phyloP scores from a whole-genome alignment of 2,888 invertebrate species.

The Pseudoips prasinana region DNA sequence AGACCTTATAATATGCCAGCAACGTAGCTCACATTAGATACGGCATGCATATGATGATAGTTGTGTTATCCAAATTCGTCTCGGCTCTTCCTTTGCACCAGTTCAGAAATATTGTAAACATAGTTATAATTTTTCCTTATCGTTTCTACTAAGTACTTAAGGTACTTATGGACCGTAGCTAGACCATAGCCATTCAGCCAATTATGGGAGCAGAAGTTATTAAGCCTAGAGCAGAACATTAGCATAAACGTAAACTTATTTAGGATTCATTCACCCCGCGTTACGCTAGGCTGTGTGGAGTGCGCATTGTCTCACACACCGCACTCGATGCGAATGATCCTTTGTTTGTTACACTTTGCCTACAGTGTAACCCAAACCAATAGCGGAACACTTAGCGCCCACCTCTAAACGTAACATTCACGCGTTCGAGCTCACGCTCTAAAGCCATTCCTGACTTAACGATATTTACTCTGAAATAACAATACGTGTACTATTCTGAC shows the following conservation, averaged over 20 bases:
- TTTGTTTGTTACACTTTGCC: slow-evolving; percentile 70
- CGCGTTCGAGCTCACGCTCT: slow-evolving; percentile 46
- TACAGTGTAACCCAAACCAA: slow-evolving; percentile 64
- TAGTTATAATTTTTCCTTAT: slow-evolving; percentile 25
- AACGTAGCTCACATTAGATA: slow-evolving; percentile 58
- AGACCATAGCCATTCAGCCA: too few relatives aligned
- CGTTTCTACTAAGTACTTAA: neutral
- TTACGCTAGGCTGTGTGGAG: slow-evolving; percentile 64
- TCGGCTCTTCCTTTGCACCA: slow-evolving; percentile 33
- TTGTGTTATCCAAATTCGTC: slow-evolving; percentile 39
- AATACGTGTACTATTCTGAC: slow-evolving; percentile 48
- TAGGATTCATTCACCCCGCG: slow-evolving; percentile 74
- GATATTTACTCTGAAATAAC: slow-evolving; percentile 62
- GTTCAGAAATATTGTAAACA: slow-evolving; percentile 20
- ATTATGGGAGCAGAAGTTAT: slow-evolving; percentile 11
- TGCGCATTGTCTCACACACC: slow-evolving; percentile 66
- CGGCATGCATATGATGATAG: slow-evolving; percentile 53
- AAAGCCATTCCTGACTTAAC: slow-evolving; percentile 52
- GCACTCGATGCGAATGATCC: slow-evolving; percentile 67
- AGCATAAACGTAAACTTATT: slow-evolving; percentile 58
- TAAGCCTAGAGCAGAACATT: slow-evolving; percentile 35
- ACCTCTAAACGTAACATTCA: slow-evolving; percentile 61
- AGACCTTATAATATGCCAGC: slow-evolving; percentile 44
- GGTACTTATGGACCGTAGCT: neutral
- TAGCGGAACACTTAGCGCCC: slow-evolving; percentile 63